Conservation (phyloP, 2,888 invertebrate genomes). For the Himalopsyche japonica region DNA sequence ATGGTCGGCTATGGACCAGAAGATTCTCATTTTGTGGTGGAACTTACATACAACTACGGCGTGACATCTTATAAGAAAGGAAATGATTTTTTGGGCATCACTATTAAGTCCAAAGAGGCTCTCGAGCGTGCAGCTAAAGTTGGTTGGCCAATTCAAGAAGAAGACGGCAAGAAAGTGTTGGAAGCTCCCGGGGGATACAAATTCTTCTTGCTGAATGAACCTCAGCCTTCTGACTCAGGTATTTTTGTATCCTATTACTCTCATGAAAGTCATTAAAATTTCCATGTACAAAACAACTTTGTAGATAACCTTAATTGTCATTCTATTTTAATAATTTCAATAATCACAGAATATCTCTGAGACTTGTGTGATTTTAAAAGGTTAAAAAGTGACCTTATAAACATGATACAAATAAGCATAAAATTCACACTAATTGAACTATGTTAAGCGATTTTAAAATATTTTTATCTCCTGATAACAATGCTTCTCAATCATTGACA, state of each 20-base stretch:
- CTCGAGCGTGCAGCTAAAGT: slow-evolving; percentile 71
- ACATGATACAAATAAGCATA: not conserved
- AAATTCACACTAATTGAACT: not conserved
- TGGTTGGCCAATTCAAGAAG: slow-evolving; percentile 73
- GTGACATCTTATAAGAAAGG: slow-evolving; percentile 84
- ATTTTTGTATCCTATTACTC: not conserved
- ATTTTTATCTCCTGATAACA: slow-evolving; percentile 22
- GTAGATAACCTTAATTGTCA: not conserved
- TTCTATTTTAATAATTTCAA: too few species aligned
- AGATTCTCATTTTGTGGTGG: slow-evolving; percentile 91
- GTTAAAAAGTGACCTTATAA: too few species aligned
- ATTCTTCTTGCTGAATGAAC: slow-evolving; percentile 77
- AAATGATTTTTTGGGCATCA: slow-evolving; percentile 89
- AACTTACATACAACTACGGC: slow-evolving; percentile 97
- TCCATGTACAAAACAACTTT: not conserved
- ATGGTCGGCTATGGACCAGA: slow-evolving; percentile 99
- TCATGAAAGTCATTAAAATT: not conserved
- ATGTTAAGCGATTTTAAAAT: slow-evolving; percentile 38
- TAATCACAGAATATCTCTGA: too few species aligned
- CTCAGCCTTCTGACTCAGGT: slow-evolving; percentile 70
- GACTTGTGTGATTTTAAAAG: too few species aligned
- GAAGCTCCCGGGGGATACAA: slow-evolving; percentile 92
- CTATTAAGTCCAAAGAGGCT: slow-evolving; percentile 77
- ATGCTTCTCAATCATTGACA: too few species aligned
- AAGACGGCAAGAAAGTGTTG: slow-evolving; percentile 65